Conservation (phyloP, 2,797 vertebrate species). For the Enteromius unitaeniatus region DNA sequence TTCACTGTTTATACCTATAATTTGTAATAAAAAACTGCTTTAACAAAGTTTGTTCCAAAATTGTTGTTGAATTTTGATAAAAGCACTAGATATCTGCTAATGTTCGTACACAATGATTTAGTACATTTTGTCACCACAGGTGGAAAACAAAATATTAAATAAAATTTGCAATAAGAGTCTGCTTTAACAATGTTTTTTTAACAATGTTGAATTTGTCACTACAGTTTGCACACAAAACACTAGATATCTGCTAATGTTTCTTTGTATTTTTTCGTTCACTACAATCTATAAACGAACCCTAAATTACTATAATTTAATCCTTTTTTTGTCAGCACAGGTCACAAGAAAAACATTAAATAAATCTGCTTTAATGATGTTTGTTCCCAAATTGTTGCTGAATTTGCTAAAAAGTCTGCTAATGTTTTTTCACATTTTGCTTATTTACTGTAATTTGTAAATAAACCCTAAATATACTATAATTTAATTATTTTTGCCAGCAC, state of each 20-base stretch:
- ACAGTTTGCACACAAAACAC: too few species aligned
- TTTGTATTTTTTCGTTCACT: not conserved
- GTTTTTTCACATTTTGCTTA: not conserved
- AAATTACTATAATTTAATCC: not conserved
- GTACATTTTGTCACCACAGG: too few species aligned
- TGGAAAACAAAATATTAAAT: too few species aligned
- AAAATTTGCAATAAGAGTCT: too few species aligned
- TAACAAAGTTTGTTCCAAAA: not conserved
- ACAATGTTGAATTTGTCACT: too few species aligned
- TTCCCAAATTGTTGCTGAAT: not conserved
- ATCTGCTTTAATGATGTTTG: not conserved
- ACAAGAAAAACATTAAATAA: not conserved
- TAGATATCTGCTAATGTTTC: not conserved
- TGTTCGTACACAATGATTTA: too few species aligned
- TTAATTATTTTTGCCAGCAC: not conserved
- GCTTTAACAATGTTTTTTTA: too few species aligned
- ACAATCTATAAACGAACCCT: not conserved
- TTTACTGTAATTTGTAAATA: not conserved
- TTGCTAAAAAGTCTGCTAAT: not conserved
- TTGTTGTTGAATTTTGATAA: not conserved
- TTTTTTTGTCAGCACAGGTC: not conserved
- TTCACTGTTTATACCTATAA: not conserved
- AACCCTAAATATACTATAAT: not conserved
- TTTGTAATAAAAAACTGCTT: not conserved
- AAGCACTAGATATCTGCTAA: too few species aligned